phyloP scores from a whole-genome alignment of 2,113 vertebrate species.

The Chinchilla lanigera region DNA sequence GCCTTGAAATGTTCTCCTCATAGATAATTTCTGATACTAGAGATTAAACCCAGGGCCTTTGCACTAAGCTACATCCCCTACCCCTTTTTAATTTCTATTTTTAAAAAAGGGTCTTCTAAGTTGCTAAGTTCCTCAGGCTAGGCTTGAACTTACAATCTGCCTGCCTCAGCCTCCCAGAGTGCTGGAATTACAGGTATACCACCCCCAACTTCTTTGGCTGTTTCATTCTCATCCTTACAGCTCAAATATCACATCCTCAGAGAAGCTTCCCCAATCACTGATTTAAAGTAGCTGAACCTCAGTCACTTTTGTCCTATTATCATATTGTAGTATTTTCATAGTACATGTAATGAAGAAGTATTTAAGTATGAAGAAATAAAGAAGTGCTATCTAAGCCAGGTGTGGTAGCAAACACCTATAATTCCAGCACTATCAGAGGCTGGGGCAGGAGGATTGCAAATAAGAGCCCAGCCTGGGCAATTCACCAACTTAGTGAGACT shows the following conservation, averaged over 20 bases:
- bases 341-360: neutral
- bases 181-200: neutral
- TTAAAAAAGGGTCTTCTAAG: neutral
- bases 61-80: neutral
- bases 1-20: neutral
- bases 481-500: neutral
- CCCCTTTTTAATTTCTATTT: neutral
- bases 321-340: conserved; percentile 7
- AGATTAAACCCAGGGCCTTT: neutral
- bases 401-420: neutral
- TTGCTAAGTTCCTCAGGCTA: neutral
- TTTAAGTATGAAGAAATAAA: conserved; percentile 1
- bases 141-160: neutral
- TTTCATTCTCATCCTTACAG: neutral
- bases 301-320: neutral
- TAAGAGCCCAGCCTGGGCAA: neutral
- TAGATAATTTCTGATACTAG: neutral
- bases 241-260: neutral
- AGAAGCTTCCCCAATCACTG: neutral
- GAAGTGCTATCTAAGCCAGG: neutral
- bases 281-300: neutral
- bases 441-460: neutral
- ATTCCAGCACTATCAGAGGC: neutral
- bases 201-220: neutral
- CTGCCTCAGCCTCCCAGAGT: neutral